A percentile compares a stretch with the other conserved stretches of the same genome.
phyloP scores from a whole-genome alignment of 2,113 vertebrate species.

The Hemiscyllium ocellatum region DNA sequence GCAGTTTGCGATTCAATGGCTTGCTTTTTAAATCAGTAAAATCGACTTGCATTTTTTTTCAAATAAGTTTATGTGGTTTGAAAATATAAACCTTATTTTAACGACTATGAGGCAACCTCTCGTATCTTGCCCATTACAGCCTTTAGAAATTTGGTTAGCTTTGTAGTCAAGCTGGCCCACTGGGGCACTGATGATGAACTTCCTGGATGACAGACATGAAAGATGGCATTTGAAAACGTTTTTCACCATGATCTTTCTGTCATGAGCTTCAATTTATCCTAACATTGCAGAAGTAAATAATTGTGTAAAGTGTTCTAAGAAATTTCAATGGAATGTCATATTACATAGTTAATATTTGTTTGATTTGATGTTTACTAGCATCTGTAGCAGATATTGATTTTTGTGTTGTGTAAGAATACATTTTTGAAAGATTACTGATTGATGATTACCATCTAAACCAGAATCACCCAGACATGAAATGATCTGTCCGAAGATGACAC shows the following conservation, averaged over 20 bases:
- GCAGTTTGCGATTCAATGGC: too few species aligned
- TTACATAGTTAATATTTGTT: not conserved
- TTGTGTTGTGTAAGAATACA: not conserved
- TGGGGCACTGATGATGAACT: not conserved
- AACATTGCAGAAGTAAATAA: not conserved
- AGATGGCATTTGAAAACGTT: not conserved
- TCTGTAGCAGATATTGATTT: not conserved
- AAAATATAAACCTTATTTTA: too few species aligned
- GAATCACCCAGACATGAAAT: not conserved
- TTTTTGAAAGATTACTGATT: not conserved
- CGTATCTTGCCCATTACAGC: not conserved
- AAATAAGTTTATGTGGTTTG: too few species aligned
- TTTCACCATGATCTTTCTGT: not conserved
- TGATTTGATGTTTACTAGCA: not conserved
- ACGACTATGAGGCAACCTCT: not conserved
- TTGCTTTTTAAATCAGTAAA: too few species aligned
- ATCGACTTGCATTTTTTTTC: too few species aligned
- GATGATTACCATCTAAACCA: not conserved
- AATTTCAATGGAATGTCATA: not conserved
- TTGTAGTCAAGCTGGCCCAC: not conserved
- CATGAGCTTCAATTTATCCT: not conserved
- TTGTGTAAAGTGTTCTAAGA: not conserved
- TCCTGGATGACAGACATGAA: not conserved
- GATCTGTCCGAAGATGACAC: not conserved
- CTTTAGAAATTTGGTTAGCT: not conserved